Evolutionary conservation across 2,888 invertebrate species (phyloP), one percentile per base, ranked within the genome.

Genomic region (Tetrapedia diversipes): DNA sequence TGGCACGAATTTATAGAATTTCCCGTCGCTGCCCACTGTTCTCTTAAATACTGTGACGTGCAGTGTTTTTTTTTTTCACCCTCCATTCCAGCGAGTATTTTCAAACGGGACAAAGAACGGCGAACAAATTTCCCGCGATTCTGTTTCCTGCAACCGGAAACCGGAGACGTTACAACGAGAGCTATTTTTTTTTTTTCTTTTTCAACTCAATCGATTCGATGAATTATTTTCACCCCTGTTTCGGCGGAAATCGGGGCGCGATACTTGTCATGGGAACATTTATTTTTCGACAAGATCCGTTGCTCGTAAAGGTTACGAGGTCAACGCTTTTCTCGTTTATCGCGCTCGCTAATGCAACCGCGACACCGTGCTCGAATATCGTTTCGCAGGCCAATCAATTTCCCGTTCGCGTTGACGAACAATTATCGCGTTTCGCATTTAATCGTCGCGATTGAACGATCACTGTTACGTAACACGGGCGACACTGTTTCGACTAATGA

Each of bases 351-450:
- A 32, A 19, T 19, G 37, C 34, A 16, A 45, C 22, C 39, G 41
- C 54, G 54, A 24, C 37, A 14, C 29, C 45, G 63, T 37, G 51
- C 16, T 45, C 22, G 29, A 56, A 49, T 47, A 34, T 49, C 56
- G 8, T 66, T 49, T 39, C 41, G 16, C 27, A 49, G 32, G n/a
- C 16, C 41, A 41, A 65, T 57, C 49, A n/a, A 67, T 56, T 24
- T n/a, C 22, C 32, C 37, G 29, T 29, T 27, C 27, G 7, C 19
- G 34, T 45, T 27, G 37, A 7, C 14, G 29, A 39, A 39, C n/a
- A 70, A 68, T 71, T 67, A 57, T 49, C 14, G 39, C 32, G 32
- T 16, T 16, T 32, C 24, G 24, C 8, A 7, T 32, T 61, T 64
- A 34, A 41, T 61, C 41, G 4, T 34, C 24, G 27, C 19, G 16